phyloP scores from a whole-genome alignment of 2,797 vertebrate genomes.

The Parotocinclus haroldoi region DNA sequence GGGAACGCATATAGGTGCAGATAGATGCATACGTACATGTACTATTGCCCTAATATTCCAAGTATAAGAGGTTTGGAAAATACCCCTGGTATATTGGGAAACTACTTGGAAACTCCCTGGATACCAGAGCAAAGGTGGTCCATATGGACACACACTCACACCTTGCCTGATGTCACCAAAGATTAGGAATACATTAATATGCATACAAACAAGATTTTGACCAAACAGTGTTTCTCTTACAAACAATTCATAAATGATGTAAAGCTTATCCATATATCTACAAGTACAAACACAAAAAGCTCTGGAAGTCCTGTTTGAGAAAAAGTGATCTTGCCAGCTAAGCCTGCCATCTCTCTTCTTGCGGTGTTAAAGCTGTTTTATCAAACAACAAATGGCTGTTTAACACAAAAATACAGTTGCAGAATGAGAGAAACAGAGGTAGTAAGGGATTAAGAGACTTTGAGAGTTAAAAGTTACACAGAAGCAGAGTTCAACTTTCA shows the following conservation, averaged over 20 bases:
- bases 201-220: conserved; percentile 33
- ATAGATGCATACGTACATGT: neutral
- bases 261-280: neutral
- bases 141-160: conserved; percentile 7
- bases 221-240: no score
- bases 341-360: neutral
- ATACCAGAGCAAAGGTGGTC: conserved; percentile 4
- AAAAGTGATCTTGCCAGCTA: conserved; percentile 1
- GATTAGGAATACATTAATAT: conserved; percentile 7
- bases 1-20: no score
- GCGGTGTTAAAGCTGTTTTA: neutral
- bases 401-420: conserved; percentile 18
- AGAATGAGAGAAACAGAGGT: conserved; percentile 19
- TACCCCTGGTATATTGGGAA: conserved; percentile 6
- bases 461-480: neutral
- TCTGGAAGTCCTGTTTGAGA: conserved; percentile 18
- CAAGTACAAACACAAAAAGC: conserved; percentile 1
- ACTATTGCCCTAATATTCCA: no score
- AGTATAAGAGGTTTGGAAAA: neutral
- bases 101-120: conserved; percentile 9
- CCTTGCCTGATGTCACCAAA: neutral
- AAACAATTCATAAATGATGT: no score
- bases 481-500: neutral
- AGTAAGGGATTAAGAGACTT: neutral
- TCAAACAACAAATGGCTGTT: neutral